Evolutionary conservation across 2,113 vertebrate genomes (phyloP).

Genomic region (Hylia prasina): DNA sequence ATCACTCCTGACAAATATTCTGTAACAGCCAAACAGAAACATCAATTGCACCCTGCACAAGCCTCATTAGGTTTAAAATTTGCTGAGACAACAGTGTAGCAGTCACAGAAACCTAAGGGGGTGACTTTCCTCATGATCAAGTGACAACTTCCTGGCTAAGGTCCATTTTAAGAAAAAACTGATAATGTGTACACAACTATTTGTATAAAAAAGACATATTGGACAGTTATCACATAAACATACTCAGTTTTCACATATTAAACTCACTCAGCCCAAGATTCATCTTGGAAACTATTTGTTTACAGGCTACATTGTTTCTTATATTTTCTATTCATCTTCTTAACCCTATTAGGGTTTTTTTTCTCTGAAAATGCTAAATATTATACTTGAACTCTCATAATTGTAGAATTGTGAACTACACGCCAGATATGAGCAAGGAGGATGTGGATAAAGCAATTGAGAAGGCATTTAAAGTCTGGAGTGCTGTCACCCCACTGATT

Average conservation of each 20-base stretch:
- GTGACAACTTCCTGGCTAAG: background rate
- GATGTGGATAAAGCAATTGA: slow-evolving; percentile 71
- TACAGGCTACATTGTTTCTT: background rate
- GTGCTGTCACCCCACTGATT: slow-evolving; percentile 64
- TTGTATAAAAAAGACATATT: background rate
- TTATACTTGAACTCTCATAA: background rate
- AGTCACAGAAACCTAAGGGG: background rate
- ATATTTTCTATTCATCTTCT: background rate
- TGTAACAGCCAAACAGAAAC: background rate
- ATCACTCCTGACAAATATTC: background rate
- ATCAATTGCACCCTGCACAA: background rate
- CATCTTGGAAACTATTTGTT: background rate
- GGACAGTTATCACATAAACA: background rate
- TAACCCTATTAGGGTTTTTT: background rate
- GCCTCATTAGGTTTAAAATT: background rate
- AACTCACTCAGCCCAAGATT: background rate
- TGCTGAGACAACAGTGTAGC: background rate
- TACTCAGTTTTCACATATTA: background rate
- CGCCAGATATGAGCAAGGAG: slow-evolving; percentile 70
- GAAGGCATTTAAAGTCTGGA: slow-evolving; percentile 73
- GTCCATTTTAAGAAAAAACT: background rate
- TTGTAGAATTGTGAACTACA: slow-evolving; percentile 72
- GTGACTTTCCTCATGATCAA: background rate
- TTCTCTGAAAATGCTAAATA: background rate
- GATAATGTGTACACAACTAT: background rate